Evolutionary conservation across 2,888 invertebrate genomes (phyloP).

Genomic region (Sinohyriopsis cumingii): DNA sequence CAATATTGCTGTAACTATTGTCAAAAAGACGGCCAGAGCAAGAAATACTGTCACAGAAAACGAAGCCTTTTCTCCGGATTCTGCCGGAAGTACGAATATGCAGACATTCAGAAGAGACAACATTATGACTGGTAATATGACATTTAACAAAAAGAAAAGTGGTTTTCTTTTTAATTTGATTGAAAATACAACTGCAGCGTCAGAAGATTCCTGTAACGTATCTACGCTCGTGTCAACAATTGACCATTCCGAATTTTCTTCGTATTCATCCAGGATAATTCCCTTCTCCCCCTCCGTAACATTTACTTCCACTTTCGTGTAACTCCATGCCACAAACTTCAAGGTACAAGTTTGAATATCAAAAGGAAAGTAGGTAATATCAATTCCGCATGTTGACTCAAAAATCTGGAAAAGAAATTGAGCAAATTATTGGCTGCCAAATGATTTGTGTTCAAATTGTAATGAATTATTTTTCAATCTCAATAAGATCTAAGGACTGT

Average conservation of each 20-base stretch:
- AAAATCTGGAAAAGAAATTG: constrained; percentile 18
- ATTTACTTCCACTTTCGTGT: constrained; percentile 18
- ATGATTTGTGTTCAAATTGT: no score
- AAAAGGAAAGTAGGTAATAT: constrained; percentile 30
- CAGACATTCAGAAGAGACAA: constrained; percentile 28
- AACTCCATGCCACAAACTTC: constrained; percentile 25
- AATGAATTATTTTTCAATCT: background rate
- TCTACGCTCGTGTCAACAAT: constrained; percentile 11
- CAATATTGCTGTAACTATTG: constrained; percentile 17
- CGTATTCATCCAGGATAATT: constrained; percentile 15
- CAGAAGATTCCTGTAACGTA: constrained; percentile 5
- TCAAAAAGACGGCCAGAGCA: constrained; percentile 28
- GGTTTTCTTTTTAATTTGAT: constrained; percentile 30
- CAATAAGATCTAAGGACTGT: no score
- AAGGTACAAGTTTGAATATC: constrained; percentile 24
- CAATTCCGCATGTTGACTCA: constrained; percentile 23
- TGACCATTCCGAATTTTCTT: constrained; percentile 21
- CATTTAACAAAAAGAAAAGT: constrained; percentile 25
- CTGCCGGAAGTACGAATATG: constrained; percentile 29
- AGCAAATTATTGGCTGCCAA: no score
- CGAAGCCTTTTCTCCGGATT: constrained; percentile 28
- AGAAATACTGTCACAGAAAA: constrained; percentile 30
- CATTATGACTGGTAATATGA: constrained; percentile 33
- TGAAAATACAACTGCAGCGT: constrained; percentile 18
- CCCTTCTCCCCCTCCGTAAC: constrained; percentile 14